Percentiles rank a stretch among this genome's conserved stretches.
Evolutionary conservation across 2,888 invertebrate genomes (phyloP).

Genomic region (Hemaris fuciformis): DNA sequence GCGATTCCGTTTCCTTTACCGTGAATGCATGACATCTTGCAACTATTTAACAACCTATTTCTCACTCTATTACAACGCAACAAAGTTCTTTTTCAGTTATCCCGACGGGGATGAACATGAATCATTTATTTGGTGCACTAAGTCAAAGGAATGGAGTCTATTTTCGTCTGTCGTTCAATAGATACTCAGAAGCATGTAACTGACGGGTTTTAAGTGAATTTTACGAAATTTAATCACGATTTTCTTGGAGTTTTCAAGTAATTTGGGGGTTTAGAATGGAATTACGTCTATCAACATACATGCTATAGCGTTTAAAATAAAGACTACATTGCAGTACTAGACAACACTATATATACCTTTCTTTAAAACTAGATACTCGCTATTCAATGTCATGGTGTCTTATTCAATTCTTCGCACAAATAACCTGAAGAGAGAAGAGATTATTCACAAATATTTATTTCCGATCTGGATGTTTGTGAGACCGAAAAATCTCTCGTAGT

Average conservation of each 20-base stretch:
- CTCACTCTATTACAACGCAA: neutral
- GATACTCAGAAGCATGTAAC: conserved; percentile 7
- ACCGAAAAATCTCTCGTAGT: no score
- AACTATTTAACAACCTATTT: neutral
- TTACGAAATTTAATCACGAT: conserved; percentile 21
- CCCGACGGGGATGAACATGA: neutral
- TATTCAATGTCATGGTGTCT: no score
- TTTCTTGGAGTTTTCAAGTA: conserved; percentile 12
- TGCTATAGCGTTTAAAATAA: no score
- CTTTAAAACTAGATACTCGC: no score
- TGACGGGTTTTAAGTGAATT: conserved; percentile 20
- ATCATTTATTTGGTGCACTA: neutral
- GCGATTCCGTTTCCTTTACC: conserved; percentile 20
- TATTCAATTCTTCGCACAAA: no score
- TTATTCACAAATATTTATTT: no score
- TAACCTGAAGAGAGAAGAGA: no score
- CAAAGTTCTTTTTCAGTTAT: neutral
- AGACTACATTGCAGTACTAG: no score
- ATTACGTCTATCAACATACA: neutral
- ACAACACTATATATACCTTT: no score
- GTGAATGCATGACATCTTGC: conserved; percentile 9
- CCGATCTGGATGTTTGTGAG: no score
- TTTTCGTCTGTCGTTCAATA: neutral
- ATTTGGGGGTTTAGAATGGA: neutral
- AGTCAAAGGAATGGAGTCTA: neutral